Conservation (phyloP, 2,113 vertebrate genomes). For the Psephotus haematonotus region DNA sequence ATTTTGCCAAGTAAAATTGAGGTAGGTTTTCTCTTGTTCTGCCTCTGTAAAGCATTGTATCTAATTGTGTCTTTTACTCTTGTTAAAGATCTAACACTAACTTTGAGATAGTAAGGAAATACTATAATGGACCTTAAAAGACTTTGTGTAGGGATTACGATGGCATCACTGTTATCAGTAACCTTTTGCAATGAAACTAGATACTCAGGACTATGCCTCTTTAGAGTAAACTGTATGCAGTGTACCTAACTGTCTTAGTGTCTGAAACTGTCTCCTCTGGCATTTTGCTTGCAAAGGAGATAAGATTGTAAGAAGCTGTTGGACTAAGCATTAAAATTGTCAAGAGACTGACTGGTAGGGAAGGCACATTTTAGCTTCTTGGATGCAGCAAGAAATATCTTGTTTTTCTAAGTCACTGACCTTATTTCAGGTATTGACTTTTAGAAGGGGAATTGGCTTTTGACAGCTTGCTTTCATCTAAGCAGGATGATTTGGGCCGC, state of each 20-base stretch:
- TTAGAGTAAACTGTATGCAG: neutral
- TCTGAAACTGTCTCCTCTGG: neutral
- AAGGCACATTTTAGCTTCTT: neutral
- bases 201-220: neutral
- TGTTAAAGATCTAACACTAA: neutral
- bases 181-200: neutral
- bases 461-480: constrained; percentile 11
- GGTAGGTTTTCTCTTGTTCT: neutral
- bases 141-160: neutral
- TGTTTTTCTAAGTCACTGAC: neutral
- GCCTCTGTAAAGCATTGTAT: neutral
- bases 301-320: neutral
- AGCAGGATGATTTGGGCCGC: neutral
- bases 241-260: neutral
- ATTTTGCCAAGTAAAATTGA: neutral
- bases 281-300: constrained; percentile 2
- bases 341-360: neutral
- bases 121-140: neutral
- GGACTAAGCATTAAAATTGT: neutral
- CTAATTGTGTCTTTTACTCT: neutral
- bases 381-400: neutral
- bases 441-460: neutral
- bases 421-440: constrained; percentile 28
- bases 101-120: neutral
- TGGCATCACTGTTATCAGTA: neutral